Evolutionary conservation across 2,113 vertebrate species (phyloP).

Genomic region (Nibea albiflora): DNA sequence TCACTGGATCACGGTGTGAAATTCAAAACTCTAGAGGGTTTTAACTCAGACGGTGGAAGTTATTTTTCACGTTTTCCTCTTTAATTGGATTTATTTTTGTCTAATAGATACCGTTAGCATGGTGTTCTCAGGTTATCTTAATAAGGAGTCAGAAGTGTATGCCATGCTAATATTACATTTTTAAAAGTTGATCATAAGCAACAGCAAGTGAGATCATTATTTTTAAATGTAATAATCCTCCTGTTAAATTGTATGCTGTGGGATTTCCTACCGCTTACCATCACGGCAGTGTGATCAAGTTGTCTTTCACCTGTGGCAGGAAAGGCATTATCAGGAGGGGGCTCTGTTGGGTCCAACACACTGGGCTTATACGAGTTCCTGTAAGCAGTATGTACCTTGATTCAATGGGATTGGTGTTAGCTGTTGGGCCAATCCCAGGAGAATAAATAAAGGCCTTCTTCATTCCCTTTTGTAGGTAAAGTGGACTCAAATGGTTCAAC

Average conservation of each 20-base stretch:
- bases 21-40: constrained; percentile 33
- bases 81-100: constrained; percentile 30
- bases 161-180: neutral
- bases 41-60: constrained; percentile 1
- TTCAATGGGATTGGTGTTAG: constrained; percentile 64
- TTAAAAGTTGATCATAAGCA: neutral
- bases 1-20: constrained; percentile 19
- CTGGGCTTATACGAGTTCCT: constrained; percentile 19
- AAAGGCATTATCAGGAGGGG: constrained; percentile 38
- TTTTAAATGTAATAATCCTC: neutral
- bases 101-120: constrained; percentile 10
- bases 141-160: neutral
- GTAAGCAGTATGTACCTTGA: constrained; percentile 37
- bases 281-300: constrained; percentile 45
- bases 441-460: constrained; percentile 67
- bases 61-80: constrained; percentile 26
- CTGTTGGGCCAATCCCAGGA: constrained; percentile 54
- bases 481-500: constrained; percentile 58
- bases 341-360: constrained; percentile 28
- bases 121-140: neutral
- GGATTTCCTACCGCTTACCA: constrained; percentile 39
- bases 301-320: constrained; percentile 50
- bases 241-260: constrained; percentile 10
- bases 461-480: constrained; percentile 50
- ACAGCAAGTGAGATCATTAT: constrained; percentile 5